A percentile compares a stretch with the other conserved stretches of the same genome.
Conservation (phyloP, 2,797 vertebrate genomes). For the Zonotrichia albicollis region DNA sequence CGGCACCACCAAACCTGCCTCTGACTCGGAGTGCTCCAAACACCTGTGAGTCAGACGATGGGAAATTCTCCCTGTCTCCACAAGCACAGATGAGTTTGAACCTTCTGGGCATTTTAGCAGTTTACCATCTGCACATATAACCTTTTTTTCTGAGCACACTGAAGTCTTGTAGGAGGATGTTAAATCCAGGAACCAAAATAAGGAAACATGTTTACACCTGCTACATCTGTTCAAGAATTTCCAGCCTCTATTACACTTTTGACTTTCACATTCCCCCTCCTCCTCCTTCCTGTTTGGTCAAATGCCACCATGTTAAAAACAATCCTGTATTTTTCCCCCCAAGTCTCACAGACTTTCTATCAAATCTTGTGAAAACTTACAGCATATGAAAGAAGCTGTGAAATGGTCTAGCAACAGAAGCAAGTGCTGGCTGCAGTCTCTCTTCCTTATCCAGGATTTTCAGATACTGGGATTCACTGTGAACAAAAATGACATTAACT, state of each 20-base stretch:
- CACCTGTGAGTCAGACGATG: conserved; percentile 77
- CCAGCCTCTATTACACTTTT: conserved; percentile 49
- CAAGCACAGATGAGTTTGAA: conserved; percentile 76
- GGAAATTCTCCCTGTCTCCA: conserved; percentile 69
- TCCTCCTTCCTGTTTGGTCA: conserved; percentile 34
- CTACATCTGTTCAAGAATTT: conserved; percentile 72
- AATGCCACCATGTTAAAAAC: conserved; percentile 49
- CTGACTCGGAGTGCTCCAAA: conserved; percentile 69
- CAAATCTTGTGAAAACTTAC: conserved; percentile 36
- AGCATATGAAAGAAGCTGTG: conserved; percentile 31
- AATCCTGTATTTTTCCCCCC: conserved; percentile 4
- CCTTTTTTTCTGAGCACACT: conserved; percentile 62
- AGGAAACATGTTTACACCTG: conserved; percentile 77
- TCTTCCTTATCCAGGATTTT: conserved; percentile 14
- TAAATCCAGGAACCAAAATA: conserved; percentile 73
- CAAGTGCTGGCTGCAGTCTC: not conserved
- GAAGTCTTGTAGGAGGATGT: conserved; percentile 76
- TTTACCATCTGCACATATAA: conserved; percentile 80
- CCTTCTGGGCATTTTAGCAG: conserved; percentile 80
- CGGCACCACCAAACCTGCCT: conserved; percentile 60
- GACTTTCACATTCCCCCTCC: conserved; percentile 22
- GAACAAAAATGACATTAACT: conserved; percentile 33
- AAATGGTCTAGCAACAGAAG: not conserved
- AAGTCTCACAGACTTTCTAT: conserved; percentile 45
- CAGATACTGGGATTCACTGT: conserved; percentile 7